Conservation (phyloP, 2,797 vertebrate species). For the Anableps anableps region DNA sequence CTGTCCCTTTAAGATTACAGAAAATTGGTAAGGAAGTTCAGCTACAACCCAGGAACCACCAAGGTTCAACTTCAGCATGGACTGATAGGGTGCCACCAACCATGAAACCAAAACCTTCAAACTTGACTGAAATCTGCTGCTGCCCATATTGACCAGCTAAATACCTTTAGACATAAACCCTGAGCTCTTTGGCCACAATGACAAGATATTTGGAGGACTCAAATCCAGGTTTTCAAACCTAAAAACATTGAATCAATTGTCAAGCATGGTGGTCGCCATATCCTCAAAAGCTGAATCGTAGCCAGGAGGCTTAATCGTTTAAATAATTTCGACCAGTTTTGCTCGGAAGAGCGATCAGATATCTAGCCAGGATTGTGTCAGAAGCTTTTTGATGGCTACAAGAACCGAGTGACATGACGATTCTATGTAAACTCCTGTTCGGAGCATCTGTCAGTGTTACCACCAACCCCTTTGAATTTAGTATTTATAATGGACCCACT, state of each 20-base stretch:
- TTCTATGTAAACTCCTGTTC: background rate
- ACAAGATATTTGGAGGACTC: background rate
- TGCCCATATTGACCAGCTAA: background rate
- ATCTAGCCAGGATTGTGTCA: background rate
- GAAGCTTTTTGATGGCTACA: background rate
- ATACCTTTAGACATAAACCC: background rate
- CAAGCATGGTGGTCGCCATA: background rate
- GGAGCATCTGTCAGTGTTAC: background rate
- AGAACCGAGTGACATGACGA: background rate
- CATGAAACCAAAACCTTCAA: background rate
- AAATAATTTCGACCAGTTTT: background rate
- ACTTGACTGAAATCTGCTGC: background rate
- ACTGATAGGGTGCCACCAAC: background rate
- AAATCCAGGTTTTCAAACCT: background rate
- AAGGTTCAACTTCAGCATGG: too few species aligned
- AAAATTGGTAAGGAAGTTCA: background rate
- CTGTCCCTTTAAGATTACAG: background rate
- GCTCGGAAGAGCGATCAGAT: background rate
- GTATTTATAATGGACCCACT: too few species aligned
- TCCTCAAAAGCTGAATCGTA: background rate
- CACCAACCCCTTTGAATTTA: background rate
- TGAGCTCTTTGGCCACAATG: background rate
- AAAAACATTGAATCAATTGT: background rate
- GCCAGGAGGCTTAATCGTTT: background rate
- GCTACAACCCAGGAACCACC: background rate